Conservation (phyloP, 2,113 vertebrate genomes). For the Leptosomus discolor region DNA sequence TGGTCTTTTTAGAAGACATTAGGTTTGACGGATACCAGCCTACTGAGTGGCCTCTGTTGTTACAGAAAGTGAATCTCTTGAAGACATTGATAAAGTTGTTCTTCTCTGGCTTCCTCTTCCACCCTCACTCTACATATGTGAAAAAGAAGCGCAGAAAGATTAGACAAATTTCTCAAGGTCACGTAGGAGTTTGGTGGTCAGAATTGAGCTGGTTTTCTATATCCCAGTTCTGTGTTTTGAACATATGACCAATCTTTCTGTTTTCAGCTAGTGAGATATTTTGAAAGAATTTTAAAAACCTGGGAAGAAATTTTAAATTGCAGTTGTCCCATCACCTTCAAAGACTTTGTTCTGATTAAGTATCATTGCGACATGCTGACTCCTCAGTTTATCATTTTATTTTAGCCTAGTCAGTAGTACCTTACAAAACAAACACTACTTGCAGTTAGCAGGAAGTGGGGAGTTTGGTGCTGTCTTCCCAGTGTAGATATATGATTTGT, state of each 20-base stretch:
- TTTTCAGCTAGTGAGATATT: background rate
- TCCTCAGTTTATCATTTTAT: conserved; percentile 1
- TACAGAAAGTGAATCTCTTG: background rate
- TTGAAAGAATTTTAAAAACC: background rate
- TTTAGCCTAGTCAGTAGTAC: background rate
- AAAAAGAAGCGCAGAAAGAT: background rate
- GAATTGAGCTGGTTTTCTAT: background rate
- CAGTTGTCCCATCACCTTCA: background rate
- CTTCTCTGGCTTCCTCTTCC: background rate
- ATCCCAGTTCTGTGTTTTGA: background rate
- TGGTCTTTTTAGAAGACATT: background rate
- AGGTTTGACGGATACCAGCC: background rate
- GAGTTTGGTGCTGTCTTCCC: background rate
- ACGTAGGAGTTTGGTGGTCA: background rate
- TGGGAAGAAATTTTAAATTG: background rate
- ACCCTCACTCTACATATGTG: background rate
- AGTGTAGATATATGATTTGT: background rate
- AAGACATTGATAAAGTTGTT: background rate
- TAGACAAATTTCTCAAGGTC: background rate
- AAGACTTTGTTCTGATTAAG: background rate
- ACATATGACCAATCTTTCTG: background rate
- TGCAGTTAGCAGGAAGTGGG: background rate
- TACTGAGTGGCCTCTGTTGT: background rate
- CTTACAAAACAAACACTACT: background rate
- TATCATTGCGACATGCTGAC: background rate